Evolutionary conservation across 1,140 invertebrate genomes (phyloP), one percentile per base, ranked within the genome.

Genomic region (Thaumetopoea pityocampa): DNA sequence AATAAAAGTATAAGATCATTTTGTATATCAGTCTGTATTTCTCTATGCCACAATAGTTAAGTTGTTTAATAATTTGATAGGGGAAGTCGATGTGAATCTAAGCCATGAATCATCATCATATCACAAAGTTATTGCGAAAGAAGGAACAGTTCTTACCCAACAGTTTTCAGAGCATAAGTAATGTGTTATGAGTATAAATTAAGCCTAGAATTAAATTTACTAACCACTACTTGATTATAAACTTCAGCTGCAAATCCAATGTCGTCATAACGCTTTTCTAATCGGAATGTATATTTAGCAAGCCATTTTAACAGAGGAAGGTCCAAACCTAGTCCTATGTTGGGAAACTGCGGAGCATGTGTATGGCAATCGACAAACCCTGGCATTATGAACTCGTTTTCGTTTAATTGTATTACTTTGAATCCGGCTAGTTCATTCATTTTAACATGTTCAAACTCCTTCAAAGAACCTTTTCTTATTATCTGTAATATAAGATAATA

Each of bases 291-390:
- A 59, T 96, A 96, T n/a, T 85, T 89, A 18, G 92, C 86, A 0
- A 98, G 80, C 96, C 96, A 97, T 36, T 95, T 91, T 1, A 97
- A 76, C 5, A 98, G 81, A 0, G 89, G 87, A 50, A 90, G 88
- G 65, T 96, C 94, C 38, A 94, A 88, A 0, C 93, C 95, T 5
- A 95, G 62, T 4, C 95, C 95, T 45, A 90, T 78, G 74, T 96
- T 96, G 1, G 93, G 92, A 57, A 93, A 92, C 79, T 97, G 96
- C 1, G 94, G 91, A 0, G 94, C 94, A 87, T 98, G 96, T 26
- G 94, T 92, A 58, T 98, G 96, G 6, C 92, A 92, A 71, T 98
- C 96, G 2, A 96, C 87, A 44, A 98, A 91, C 2, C 96, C 96
- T 2, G 96, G 96, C 54, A 95, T 91, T 3, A 97, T 60, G 69